phyloP scores from a whole-genome alignment of 2,113 vertebrate species.

The Paedocypris sp. region DNA sequence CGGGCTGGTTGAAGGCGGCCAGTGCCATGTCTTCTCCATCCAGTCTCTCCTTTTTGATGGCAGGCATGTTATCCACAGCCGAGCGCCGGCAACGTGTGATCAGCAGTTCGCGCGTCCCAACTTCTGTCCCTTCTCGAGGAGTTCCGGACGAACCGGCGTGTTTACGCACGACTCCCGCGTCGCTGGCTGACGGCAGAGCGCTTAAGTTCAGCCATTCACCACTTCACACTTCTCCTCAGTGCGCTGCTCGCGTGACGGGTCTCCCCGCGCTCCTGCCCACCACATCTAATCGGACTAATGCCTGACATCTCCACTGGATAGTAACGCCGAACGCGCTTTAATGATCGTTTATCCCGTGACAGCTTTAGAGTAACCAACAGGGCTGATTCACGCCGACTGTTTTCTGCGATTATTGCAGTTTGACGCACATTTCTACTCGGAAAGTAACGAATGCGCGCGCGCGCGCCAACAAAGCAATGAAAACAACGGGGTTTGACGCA shows the following conservation, averaged over 20 bases:
- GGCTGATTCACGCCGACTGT: background rate
- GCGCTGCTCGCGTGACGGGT: conserved; percentile 53
- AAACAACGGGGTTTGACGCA: background rate
- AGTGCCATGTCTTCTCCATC: conserved; percentile 87
- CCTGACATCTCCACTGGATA: conserved; percentile 66
- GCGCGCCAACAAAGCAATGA: too few relatives aligned
- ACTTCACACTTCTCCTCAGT: conserved; percentile 43
- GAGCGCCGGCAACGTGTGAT: conserved; percentile 61
- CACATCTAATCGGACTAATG: conserved; percentile 68
- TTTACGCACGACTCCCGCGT: conserved; percentile 58
- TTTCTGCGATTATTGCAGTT: background rate
- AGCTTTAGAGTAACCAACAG: conserved; percentile 20
- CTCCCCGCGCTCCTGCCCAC: conserved; percentile 63
- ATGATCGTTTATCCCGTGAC: conserved; percentile 52
- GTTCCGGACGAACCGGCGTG: conserved; percentile 59
- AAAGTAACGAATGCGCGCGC: background rate
- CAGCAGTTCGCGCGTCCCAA: conserved; percentile 54
- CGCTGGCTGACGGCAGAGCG: conserved; percentile 57
- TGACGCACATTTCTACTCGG: background rate
- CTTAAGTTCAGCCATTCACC: conserved; percentile 63
- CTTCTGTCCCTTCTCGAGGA: conserved; percentile 56
- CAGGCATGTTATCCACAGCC: conserved; percentile 77
- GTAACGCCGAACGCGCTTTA: conserved; percentile 62
- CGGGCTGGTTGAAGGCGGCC: conserved; percentile 79
- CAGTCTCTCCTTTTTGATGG: conserved; percentile 88